These are phyloP conservation scores for Chromoteleia sp. DNA, from an alignment of 2,888 invertebrate genomes.

Conservation along the genomic window DNA sequence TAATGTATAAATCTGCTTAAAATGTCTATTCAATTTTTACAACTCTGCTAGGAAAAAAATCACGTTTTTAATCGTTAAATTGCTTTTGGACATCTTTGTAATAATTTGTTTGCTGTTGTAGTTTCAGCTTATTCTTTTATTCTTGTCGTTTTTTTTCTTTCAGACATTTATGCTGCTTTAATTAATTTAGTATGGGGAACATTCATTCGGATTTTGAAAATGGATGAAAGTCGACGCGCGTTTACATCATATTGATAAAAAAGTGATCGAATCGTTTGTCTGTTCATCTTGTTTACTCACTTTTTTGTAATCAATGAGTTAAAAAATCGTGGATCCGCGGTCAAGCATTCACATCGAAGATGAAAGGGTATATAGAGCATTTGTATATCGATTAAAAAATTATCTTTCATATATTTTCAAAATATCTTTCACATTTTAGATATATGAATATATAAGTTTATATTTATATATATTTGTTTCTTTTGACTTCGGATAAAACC, in stretches of 20 bases:
- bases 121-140: not conserved
- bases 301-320: conserved; percentile 28
- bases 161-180: not conserved
- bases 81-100: conserved; percentile 15
- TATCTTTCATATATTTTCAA: conserved; percentile 64
- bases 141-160: not conserved
- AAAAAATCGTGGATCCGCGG: conserved; percentile 4
- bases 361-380: conserved; percentile 43
- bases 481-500: conserved; percentile 41
- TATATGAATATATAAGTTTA: conserved; percentile 64
- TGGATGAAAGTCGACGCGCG: conserved; percentile 37
- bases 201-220: conserved; percentile 27
- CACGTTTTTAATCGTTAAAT: conserved; percentile 13
- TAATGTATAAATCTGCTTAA: too few relatives aligned
- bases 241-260: conserved; percentile 32
- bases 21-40: too few relatives aligned
- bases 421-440: conserved; percentile 57
- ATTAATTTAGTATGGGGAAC: conserved; percentile 3
- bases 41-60: too few relatives aligned
- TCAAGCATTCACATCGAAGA: conserved; percentile 23
- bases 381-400: conserved; percentile 61
- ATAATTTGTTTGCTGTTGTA: not conserved
- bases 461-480: conserved; percentile 39
- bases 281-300: conserved; percentile 2
- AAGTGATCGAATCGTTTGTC: conserved; percentile 20